phyloP scores from a whole-genome alignment of 2,113 vertebrate genomes.

The Gallinago paraguaiae region DNA sequence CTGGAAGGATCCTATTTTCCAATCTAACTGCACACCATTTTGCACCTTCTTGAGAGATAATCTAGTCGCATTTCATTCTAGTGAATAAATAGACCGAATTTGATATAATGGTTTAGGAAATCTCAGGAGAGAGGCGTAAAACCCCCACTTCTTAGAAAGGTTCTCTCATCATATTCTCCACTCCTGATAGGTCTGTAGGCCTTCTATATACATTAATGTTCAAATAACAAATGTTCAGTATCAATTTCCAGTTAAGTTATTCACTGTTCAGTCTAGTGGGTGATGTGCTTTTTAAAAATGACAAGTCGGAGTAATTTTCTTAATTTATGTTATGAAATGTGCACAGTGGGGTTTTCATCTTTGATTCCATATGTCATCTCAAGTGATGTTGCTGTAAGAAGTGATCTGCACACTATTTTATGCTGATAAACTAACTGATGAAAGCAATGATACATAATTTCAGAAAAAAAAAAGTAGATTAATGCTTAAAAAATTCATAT shows the following conservation, averaged over 20 bases:
- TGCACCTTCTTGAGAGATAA: neutral
- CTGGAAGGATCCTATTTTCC: neutral
- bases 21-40: neutral
- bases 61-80: neutral
- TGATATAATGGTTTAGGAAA: neutral
- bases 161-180: neutral
- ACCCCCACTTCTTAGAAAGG: neutral
- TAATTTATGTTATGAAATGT: neutral
- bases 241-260: constrained; percentile 16
- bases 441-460: neutral
- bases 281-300: neutral
- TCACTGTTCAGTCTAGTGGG: neutral
- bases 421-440: neutral
- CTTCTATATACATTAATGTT: neutral
- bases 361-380: neutral
- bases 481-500: neutral
- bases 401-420: neutral
- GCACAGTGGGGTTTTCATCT: neutral
- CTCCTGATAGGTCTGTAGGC: neutral
- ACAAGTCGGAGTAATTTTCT: neutral
- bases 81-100: neutral
- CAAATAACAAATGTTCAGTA: neutral
- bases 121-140: neutral
- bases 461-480: neutral
- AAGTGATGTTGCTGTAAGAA: neutral